Evolutionary conservation across 2,797 vertebrate species (phyloP).

Genomic region (Poecilia wingei): DNA sequence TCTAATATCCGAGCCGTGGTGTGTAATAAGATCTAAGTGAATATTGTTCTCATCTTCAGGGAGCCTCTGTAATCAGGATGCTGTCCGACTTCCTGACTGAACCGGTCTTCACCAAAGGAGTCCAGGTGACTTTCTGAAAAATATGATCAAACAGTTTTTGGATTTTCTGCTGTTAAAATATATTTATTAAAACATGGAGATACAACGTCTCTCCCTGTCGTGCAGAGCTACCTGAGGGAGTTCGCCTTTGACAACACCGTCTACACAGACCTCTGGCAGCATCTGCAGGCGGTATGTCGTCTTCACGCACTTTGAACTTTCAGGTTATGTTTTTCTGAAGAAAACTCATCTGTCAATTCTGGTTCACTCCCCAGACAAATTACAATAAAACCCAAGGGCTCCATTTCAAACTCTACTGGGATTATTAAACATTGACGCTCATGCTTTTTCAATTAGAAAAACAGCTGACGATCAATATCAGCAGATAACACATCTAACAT

Average conservation of each 20-base stretch:
- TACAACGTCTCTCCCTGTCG: background rate
- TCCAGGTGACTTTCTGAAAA: constrained; percentile 79
- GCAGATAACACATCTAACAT: too few relatives aligned
- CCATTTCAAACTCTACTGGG: background rate
- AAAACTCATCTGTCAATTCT: background rate
- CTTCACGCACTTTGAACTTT: background rate
- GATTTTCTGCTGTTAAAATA: background rate
- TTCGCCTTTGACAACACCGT: constrained; percentile 83
- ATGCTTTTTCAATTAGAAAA: background rate
- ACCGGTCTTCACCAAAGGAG: constrained; percentile 82
- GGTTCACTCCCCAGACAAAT: background rate
- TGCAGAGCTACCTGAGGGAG: constrained; percentile 86
- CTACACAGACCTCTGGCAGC: constrained; percentile 87
- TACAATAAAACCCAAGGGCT: background rate
- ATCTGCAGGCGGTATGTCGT: constrained; percentile 79
- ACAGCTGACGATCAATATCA: background rate
- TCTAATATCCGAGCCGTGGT: background rate
- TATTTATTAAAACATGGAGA: background rate
- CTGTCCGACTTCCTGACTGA: constrained; percentile 89
- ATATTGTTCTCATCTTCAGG: constrained; percentile 72
- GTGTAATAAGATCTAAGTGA: background rate
- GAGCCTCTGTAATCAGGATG: constrained; percentile 92
- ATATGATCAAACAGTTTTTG: background rate
- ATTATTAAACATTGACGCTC: background rate
- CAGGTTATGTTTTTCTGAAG: background rate